These are phyloP conservation scores for Tetramorium alpestre DNA, from an alignment of 1,140 invertebrate genomes.

Conservation along the genomic window DNA sequence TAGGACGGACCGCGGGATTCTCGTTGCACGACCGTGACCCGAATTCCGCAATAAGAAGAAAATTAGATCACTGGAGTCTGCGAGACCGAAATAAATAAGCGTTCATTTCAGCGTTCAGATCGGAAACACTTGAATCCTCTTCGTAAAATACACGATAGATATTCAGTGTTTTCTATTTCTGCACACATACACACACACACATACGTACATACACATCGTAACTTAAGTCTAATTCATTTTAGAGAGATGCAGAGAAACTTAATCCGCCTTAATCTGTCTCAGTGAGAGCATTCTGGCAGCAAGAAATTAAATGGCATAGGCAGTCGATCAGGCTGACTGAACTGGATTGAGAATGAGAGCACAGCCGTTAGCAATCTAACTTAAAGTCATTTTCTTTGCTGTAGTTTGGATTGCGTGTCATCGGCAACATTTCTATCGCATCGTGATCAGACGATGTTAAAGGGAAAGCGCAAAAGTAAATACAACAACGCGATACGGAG, in stretches of 20 bases:
- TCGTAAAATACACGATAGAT: not conserved
- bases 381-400: not conserved
- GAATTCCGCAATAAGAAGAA: slow-evolving; percentile 35
- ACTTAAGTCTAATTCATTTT: slow-evolving; percentile 1
- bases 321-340: not conserved
- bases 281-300: not conserved
- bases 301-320: slow-evolving; percentile 10
- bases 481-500: slow-evolving; percentile 39
- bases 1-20: not conserved
- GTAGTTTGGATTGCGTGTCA: not conserved
- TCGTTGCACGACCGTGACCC: slow-evolving; percentile 53
- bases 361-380: not conserved
- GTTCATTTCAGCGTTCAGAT: not conserved
- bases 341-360: not conserved
- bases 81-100: not conserved
- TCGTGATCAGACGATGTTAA: not conserved
- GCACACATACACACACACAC: too few species aligned
- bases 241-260: not conserved
- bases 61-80: not conserved
- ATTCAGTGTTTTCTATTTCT: not conserved
- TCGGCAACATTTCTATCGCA: slow-evolving; percentile 40
- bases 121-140: not conserved
- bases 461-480: slow-evolving; percentile 68
- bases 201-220: too few species aligned
- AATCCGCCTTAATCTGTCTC: not conserved